These are phyloP conservation scores for Ranitomeya imitator DNA, from an alignment of 2,113 vertebrate species.

Conservation along the genomic window DNA sequence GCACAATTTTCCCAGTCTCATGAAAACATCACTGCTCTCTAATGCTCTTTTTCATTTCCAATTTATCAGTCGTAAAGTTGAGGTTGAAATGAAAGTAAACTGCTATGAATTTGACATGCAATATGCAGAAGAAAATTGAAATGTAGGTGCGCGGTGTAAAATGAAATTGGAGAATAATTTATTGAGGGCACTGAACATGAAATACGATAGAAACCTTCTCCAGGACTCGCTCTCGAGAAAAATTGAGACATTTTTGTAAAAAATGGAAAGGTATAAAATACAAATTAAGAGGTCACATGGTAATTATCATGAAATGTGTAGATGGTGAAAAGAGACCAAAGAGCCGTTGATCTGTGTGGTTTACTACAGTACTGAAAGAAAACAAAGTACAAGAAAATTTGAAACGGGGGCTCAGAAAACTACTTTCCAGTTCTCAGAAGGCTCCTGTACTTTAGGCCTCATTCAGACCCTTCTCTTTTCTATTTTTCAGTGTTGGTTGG, in stretches of 20 bases:
- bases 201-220: background rate
- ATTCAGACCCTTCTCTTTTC: no score
- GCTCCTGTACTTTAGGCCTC: no score
- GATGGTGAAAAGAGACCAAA: background rate
- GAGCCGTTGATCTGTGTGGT: background rate
- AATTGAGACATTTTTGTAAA: background rate
- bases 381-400: background rate
- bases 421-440: no score
- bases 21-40: slow-evolving; percentile 4
- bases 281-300: background rate
- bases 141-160: background rate
- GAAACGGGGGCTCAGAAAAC: no score
- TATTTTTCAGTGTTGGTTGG: no score
- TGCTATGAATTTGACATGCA: background rate
- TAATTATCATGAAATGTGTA: slow-evolving; percentile 1
- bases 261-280: background rate
- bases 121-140: slow-evolving; percentile 24
- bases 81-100: no score
- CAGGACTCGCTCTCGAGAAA: background rate
- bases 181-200: slow-evolving; percentile 22
- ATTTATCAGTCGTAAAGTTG: slow-evolving; percentile 30
- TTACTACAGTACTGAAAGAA: background rate
- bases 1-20: background rate
- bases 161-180: slow-evolving; percentile 23
- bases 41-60: slow-evolving; percentile 22